These are phyloP conservation scores for Mamestra brassicae DNA, from an alignment of 2,888 invertebrate species.

Conservation along the genomic window DNA sequence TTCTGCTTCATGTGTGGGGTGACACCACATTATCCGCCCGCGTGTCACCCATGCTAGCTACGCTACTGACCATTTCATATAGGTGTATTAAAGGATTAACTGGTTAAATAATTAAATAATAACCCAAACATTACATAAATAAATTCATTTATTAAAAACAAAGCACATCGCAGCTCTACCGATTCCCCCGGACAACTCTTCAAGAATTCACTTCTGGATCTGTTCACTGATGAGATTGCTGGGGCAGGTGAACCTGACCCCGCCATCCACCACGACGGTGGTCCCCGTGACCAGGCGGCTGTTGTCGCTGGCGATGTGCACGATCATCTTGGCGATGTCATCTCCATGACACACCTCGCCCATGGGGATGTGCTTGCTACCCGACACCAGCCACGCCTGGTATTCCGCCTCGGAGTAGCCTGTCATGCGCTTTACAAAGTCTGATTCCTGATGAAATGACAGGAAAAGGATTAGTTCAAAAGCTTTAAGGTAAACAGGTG, in stretches of 20 bases:
- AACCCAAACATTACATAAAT: no score
- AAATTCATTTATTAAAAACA: no score
- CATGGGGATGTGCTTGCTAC: constrained; percentile 62
- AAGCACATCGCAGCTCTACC: background rate
- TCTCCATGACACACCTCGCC: constrained; percentile 72
- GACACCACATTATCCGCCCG: no score
- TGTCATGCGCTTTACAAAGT: constrained; percentile 62
- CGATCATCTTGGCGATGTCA: constrained; percentile 95
- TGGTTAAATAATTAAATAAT: no score
- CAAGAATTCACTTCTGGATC: constrained; percentile 7
- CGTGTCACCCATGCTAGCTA: no score
- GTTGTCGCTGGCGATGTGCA: constrained; percentile 95
- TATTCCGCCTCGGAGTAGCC: constrained; percentile 64
- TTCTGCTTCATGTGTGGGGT: no score
- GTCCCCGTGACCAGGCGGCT: constrained; percentile 96
- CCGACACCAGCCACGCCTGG: constrained; percentile 53
- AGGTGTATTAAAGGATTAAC: no score
- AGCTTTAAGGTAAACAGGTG: background rate
- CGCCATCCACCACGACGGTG: constrained; percentile 69
- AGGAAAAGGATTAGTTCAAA: background rate
- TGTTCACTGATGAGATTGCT: constrained; percentile 21
- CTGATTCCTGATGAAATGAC: constrained; percentile 46
- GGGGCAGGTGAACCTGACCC: constrained; percentile 44
- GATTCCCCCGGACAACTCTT: background rate
- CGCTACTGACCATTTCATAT: no score